Conservation (phyloP, 2,797 vertebrate genomes). For the Ispidina lecontei region DNA sequence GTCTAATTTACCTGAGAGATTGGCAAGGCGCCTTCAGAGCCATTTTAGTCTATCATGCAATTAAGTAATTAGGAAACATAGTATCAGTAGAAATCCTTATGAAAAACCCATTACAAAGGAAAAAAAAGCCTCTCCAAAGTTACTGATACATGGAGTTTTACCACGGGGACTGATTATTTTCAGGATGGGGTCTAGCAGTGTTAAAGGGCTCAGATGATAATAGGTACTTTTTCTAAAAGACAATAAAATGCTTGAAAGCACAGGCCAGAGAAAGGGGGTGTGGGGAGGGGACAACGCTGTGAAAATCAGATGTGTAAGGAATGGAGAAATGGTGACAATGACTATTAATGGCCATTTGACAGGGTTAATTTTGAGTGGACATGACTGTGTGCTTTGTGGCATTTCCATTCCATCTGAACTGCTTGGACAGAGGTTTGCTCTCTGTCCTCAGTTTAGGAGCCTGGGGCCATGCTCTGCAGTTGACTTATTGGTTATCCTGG, state of each 20-base stretch:
- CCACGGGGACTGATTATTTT: neutral
- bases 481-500: neutral
- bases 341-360: neutral
- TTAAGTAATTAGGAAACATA: constrained; percentile 73
- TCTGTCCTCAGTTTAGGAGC: neutral
- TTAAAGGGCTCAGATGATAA: neutral
- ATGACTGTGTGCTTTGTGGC: neutral
- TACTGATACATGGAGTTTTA: neutral
- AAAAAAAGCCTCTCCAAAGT: neutral
- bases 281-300: neutral
- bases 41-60: constrained; percentile 70
- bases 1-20: constrained; percentile 71
- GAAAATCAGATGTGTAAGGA: neutral
- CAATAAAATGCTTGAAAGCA: neutral
- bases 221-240: neutral
- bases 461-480: neutral
- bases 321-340: neutral
- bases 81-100: constrained; percentile 36
- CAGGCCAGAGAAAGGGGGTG: neutral
- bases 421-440: neutral
- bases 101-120: constrained; percentile 8
- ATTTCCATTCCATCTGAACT: neutral
- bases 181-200: neutral
- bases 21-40: constrained; percentile 62
- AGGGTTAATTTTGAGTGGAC: neutral